Conservation (phyloP, 2,888 invertebrate genomes). For the Apomyelois bistriatella region DNA sequence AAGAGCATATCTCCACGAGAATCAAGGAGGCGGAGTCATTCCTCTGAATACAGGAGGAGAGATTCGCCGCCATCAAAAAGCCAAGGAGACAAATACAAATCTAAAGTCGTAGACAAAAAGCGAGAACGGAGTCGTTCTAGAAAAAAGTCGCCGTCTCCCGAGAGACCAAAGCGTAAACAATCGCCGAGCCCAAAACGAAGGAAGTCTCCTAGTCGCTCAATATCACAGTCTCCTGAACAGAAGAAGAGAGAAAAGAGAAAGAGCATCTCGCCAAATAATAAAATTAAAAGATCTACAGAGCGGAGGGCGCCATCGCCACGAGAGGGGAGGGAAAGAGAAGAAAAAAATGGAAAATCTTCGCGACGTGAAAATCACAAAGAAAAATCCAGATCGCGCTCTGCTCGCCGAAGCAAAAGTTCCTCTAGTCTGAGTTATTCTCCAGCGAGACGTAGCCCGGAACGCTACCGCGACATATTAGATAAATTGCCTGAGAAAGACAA, state of each 20-base stretch:
- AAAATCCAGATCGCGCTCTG: conserved; percentile 43
- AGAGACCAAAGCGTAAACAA: conserved; percentile 24
- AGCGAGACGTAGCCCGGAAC: conserved; percentile 83
- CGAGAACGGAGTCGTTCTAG: conserved; percentile 36
- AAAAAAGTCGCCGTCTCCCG: conserved; percentile 43
- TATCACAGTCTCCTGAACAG: conserved; percentile 41
- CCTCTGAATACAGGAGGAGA: conserved; percentile 39
- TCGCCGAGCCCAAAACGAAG: conserved; percentile 32
- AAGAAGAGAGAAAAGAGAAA: conserved; percentile 45
- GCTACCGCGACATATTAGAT: conserved; percentile 83
- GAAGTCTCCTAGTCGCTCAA: conserved; percentile 43
- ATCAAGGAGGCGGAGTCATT: conserved; percentile 19
- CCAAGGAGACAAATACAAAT: conserved; percentile 45
- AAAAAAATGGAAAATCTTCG: conserved; percentile 34
- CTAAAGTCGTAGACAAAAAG: conserved; percentile 40
- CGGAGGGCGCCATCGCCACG: conserved; percentile 34
- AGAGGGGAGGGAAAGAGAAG: conserved; percentile 21
- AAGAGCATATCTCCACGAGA: conserved; percentile 28
- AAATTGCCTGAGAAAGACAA: conserved; percentile 78
- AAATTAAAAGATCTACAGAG: conserved; percentile 42
- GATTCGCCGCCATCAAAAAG: conserved; percentile 39
- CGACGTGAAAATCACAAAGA: conserved; percentile 38
- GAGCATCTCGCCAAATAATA: conserved; percentile 41
- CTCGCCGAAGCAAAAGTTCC: conserved; percentile 68
- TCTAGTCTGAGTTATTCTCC: conserved; percentile 85